Evolutionary conservation across 1,140 invertebrate genomes (phyloP), one percentile per base, ranked within the genome.

Genomic region (Drosophila mojavensis): DNA sequence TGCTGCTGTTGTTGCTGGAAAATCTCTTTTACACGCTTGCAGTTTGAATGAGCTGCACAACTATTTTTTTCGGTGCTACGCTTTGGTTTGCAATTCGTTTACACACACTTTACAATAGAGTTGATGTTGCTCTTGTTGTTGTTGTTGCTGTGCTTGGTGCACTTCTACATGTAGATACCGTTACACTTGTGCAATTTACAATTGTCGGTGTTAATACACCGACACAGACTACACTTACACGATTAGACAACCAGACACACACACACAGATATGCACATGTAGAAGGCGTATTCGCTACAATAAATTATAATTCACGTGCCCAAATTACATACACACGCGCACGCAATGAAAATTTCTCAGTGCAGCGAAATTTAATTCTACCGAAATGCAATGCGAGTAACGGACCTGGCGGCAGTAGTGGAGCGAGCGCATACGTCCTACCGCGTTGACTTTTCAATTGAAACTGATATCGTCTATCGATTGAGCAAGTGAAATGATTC

Each of bases 171-270:
- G 56, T 82, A 45, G 67, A 85, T 88, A 86, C 82, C 79, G 79
- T 84, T 86, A 88, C 83, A 88, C 83, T 86, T 86, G 83, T 86
- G 82, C 83, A 88, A 88, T 86, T 86, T 86, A 50, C 60, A 72
- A 47, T 28, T 65, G 41, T 28, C 51, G 53, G 54, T 65, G 33
- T 47, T 65, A 60, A 56, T 54, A 50, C 73, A 54, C 51, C 80
- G 65, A 69, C 69, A 69, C 76, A 65, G 78, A 81, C 82, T 72
- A 53, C 81, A 80, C 76, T 76, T 63, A 82, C 76, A 84, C 77
- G 36, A 66, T 67, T 17, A 58, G 51, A 33, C 36, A 50, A 13
- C 39, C 76, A 48, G 43, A 51, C 30, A 39, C 15, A 55, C 28
- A 53, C 39, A 41, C 33, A 33, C 20, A 45, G 6, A 36, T 28